A percentile compares a stretch with the other conserved stretches of the same genome.
Conservation (phyloP, 2,888 invertebrate species). For the Chouioia cunea region DNA sequence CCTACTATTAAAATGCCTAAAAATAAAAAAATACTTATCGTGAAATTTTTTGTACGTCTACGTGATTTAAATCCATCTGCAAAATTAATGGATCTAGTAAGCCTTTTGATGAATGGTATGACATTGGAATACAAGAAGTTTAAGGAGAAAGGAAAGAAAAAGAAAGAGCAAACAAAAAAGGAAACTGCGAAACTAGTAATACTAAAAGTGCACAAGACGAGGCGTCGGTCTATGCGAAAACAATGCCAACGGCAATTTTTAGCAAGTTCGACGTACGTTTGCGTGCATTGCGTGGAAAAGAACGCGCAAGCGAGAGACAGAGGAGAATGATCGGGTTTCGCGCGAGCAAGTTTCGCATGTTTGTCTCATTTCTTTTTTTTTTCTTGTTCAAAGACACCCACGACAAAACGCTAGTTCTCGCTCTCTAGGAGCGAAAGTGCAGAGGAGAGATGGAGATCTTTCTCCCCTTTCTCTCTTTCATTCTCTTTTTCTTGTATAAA, state of each 20-base stretch:
- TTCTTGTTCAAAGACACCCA: constrained; percentile 22
- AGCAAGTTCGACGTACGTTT: constrained; percentile 18
- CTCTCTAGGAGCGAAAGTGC: constrained; percentile 10
- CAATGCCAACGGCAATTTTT: constrained; percentile 41
- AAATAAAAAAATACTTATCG: too few relatives aligned
- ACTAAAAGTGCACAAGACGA: neutral
- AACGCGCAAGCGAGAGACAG: neutral
- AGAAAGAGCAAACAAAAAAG: neutral
- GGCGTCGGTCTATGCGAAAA: constrained; percentile 42
- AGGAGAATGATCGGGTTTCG: constrained; percentile 41
- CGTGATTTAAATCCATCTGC: too few relatives aligned
- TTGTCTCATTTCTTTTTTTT: constrained; percentile 5
- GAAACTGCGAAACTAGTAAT: neutral
- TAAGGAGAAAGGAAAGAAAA: neutral
- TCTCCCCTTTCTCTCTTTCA: constrained; percentile 6
- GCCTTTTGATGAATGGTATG: constrained; percentile 7
- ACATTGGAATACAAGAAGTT: neutral
- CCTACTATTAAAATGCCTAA: too few relatives aligned
- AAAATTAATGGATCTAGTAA: too few relatives aligned
- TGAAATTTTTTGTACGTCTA: too few relatives aligned
- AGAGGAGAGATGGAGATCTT: constrained; percentile 36
- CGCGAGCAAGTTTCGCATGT: constrained; percentile 7
- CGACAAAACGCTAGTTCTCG: constrained; percentile 26
- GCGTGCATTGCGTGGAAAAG: neutral
- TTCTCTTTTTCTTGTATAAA: neutral